phyloP scores from a whole-genome alignment of 2,113 vertebrate genomes.

The Coreoperca whiteheadi region DNA sequence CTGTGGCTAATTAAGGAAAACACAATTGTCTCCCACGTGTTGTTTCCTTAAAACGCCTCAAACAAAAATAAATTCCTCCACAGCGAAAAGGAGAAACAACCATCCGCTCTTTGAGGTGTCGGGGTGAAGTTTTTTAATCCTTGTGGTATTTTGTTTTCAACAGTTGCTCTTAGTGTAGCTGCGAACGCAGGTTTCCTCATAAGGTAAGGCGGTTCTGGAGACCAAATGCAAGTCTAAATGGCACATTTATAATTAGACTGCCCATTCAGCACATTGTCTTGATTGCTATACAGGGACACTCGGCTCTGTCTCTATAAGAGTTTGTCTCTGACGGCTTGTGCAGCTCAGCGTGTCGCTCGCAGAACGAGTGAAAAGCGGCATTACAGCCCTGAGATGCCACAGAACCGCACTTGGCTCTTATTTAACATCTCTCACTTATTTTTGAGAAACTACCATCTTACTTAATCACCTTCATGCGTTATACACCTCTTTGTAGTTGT shows the following conservation, averaged over 20 bases:
- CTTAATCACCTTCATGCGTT: conserved; percentile 30
- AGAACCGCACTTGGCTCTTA: conserved; percentile 47
- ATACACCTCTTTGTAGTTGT: background rate
- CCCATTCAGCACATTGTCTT: conserved; percentile 99
- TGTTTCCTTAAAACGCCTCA: background rate
- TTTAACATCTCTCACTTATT: conserved; percentile 45
- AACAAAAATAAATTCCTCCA: conserved; percentile 44
- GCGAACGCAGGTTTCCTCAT: conserved; percentile 94
- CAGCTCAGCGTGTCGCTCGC: conserved; percentile 79
- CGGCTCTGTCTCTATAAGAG: conserved; percentile 87
- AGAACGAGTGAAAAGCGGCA: conserved; percentile 58
- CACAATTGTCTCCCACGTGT: background rate
- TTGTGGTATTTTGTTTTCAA: conserved; percentile 95
- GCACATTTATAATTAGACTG: conserved; percentile 99
- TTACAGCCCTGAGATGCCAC: conserved; percentile 55
- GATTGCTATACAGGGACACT: conserved; percentile 92
- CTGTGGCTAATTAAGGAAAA: conserved; percentile 51
- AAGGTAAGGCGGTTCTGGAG: conserved; percentile 98
- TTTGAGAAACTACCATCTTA: conserved; percentile 20
- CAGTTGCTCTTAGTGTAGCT: conserved; percentile 88
- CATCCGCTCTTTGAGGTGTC: conserved; percentile 69
- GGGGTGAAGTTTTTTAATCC: conserved; percentile 88
- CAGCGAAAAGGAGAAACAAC: conserved; percentile 82
- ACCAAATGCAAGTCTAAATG: conserved; percentile 94
- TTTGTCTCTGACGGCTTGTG: conserved; percentile 72